Evolutionary conservation across 2,888 invertebrate genomes (phyloP).

Genomic region (Mechanitis messenoides): DNA sequence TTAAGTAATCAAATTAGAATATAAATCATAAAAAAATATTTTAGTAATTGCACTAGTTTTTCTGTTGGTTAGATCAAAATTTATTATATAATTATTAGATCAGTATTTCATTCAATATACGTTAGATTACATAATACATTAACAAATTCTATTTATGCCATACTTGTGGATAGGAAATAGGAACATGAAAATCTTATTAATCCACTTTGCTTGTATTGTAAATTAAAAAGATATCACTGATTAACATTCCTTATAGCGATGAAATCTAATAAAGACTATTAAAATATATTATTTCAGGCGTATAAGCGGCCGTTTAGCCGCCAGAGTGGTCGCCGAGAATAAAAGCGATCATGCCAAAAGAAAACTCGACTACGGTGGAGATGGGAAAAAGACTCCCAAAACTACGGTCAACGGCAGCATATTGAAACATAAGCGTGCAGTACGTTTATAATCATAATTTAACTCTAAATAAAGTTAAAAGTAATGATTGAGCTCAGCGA

Average conservation of each 20-base stretch:
- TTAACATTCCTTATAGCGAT: too few relatives aligned
- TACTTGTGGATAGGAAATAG: too few relatives aligned
- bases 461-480: too few relatives aligned
- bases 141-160: too few relatives aligned
- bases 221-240: too few relatives aligned
- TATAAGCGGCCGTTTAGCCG: conserved; percentile 62
- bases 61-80: neutral
- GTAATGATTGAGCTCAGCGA: too few relatives aligned
- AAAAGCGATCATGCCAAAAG: conserved; percentile 52
- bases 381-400: conserved; percentile 52
- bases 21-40: neutral
- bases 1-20: conserved; percentile 10
- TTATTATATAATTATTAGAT: too few relatives aligned
- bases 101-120: too few relatives aligned
- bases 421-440: conserved; percentile 65
- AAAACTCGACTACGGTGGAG: conserved; percentile 56
- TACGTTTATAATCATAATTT: conserved; percentile 36
- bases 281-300: conserved; percentile 42
- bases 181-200: too few relatives aligned
- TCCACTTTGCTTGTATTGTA: too few relatives aligned
- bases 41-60: conserved; percentile 1
- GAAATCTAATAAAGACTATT: too few relatives aligned
- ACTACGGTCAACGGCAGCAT: conserved; percentile 58
- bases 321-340: conserved; percentile 48
- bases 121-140: too few relatives aligned